Evolutionary conservation across 92 coral and sea anemone species (phyloP), one percentile per base, ranked within the genome.

Genomic region (Epizoanthus fatuus): DNA sequence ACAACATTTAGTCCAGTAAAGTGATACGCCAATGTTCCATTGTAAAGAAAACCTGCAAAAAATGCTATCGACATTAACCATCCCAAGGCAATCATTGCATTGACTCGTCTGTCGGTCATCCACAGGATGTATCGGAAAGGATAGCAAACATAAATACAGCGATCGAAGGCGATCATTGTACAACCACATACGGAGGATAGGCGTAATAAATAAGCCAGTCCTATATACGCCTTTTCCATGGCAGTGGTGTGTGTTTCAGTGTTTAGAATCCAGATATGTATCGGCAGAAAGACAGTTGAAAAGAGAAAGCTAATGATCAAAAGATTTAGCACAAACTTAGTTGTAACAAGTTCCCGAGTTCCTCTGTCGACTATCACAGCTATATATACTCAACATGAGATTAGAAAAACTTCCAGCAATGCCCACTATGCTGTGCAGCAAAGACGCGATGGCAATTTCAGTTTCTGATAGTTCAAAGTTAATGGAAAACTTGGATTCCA

Each of bases 121-220:
- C 78, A 72, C 42, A 1, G 29, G 7, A 45, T 5, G 60, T 72
- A 72, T 20, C 78, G 78, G 19, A 72, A 72, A n/a, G 78, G 78
- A 72, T 72, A 45, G 9, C 78, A 72, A 6, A 72, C 42, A 22
- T 20, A 72, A 0, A 72, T 45, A 22, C 40, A 72, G 37, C 78
- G 78, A 29, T 72, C 78, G 25, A 72, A 45, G 19, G 78, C 60
- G 22, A 72, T 47, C 35, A 47, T 9, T 22, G 60, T 47, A 19
- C 56, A 45, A 4, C 37, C 78, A 10, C 57, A 45, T 3, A 45
- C 38, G 52, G 78, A 72, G 17, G 59, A 20, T 11, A 72, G 42
- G 1, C 60, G 78, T 19, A 72, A 14, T 40, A 53, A 47, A 20
- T 72, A 72, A 4, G 38, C 59, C 14, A 72, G 3, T 10, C 53